phyloP scores from a whole-genome alignment of 2,797 vertebrate species.

The Leucoraja ocellata region DNA sequence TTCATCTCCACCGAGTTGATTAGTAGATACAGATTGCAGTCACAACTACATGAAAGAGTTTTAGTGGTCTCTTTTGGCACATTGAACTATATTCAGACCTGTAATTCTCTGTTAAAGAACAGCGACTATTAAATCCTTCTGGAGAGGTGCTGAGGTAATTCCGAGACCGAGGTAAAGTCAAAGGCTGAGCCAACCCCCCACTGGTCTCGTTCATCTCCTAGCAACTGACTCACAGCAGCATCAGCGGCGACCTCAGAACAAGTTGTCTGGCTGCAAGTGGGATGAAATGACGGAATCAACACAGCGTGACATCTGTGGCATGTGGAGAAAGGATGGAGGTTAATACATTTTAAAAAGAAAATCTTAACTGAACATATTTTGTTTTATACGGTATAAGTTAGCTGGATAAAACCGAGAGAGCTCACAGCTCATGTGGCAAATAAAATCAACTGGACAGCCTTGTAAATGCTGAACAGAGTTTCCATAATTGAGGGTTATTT shows the following conservation, averaged over 20 bases:
- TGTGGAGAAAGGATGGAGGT: not conserved
- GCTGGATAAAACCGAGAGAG: not conserved
- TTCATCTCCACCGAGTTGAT: not conserved
- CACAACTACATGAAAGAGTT: not conserved
- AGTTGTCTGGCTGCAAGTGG: not conserved
- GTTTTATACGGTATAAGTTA: not conserved
- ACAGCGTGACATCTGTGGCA: not conserved
- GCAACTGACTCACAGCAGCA: slow-evolving; percentile 18
- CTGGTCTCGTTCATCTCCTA: not conserved
- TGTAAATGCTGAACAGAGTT: not conserved
- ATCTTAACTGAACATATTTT: not conserved
- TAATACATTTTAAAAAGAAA: not conserved
- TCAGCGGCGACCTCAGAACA: not conserved
- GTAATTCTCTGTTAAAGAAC: not conserved
- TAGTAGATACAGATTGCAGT: not conserved
- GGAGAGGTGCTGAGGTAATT: not conserved
- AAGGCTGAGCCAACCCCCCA: slow-evolving; percentile 6
- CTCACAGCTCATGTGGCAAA: not conserved
- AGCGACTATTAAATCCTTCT: not conserved
- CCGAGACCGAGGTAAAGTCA: not conserved
- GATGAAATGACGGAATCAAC: not conserved
- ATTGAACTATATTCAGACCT: not conserved
- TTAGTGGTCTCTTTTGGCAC: not conserved
- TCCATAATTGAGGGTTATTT: not conserved
- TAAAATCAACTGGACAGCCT: not conserved